Evolutionary conservation across 2,888 invertebrate genomes (phyloP).

Genomic region (Kryphioiulus occultus): DNA sequence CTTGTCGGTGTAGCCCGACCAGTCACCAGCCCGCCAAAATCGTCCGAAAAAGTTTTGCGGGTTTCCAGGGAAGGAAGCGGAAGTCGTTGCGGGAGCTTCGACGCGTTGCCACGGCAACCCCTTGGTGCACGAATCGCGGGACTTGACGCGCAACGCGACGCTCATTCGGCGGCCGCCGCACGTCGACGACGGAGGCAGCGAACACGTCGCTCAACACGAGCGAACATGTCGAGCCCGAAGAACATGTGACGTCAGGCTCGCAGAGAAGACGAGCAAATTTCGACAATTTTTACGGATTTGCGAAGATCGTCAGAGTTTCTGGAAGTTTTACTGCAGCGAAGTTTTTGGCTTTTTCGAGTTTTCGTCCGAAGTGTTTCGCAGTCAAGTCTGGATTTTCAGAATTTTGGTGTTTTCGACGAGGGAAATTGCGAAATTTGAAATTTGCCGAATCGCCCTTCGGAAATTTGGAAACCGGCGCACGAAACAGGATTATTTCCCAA

Average conservation of each 20-base stretch:
- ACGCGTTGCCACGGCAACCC: not conserved
- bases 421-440: too few relatives aligned
- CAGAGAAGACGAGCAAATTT: not conserved
- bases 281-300: not conserved
- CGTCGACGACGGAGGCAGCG: constrained; percentile 1
- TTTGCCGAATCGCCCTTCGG: too few relatives aligned
- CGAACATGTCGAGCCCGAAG: not conserved
- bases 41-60: not conserved
- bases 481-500: too few relatives aligned
- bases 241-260: not conserved
- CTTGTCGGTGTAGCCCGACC: too few relatives aligned
- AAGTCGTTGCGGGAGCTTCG: not conserved
- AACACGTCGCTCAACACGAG: not conserved
- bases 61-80: not conserved
- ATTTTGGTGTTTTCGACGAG: not conserved
- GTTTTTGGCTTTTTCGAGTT: not conserved
- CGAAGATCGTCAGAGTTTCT: not conserved
- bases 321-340: not conserved
- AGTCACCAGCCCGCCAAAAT: too few relatives aligned
- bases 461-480: too few relatives aligned
- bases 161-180: not conserved
- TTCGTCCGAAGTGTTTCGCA: not conserved
- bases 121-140: not conserved
- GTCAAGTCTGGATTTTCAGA: not conserved
- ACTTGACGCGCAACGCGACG: not conserved